Evolutionary conservation across 1,140 invertebrate species (phyloP).

Genomic region (Pseudomyrmex dendroicus): DNA sequence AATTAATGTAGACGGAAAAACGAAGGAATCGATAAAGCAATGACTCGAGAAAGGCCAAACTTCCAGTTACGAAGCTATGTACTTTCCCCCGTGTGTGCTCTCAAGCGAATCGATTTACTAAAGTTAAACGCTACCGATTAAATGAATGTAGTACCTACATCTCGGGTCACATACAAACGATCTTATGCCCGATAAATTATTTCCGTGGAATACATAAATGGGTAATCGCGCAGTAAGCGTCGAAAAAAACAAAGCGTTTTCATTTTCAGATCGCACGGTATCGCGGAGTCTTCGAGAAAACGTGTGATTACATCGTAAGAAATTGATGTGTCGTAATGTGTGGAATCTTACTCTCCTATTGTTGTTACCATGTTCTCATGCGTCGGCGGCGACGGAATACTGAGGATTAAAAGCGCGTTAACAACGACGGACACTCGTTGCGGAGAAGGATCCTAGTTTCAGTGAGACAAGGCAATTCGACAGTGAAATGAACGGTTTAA

Average conservation of each 20-base stretch:
- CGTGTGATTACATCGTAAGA: neutral
- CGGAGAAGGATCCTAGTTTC: slow-evolving; percentile 39
- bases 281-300: neutral
- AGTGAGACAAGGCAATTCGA: neutral
- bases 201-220: no score
- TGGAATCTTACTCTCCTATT: slow-evolving; percentile 1
- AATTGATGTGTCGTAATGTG: slow-evolving; percentile 13
- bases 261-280: slow-evolving; percentile 22
- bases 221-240: neutral
- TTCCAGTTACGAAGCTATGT: neutral
- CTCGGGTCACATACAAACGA: neutral
- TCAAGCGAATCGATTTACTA: slow-evolving; percentile 39
- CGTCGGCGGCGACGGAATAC: neutral
- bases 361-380: slow-evolving; percentile 19
- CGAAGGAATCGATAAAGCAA: neutral
- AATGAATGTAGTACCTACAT: neutral
- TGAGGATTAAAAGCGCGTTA: slow-evolving; percentile 8
- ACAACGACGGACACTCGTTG: slow-evolving; percentile 18
- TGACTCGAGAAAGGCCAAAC: slow-evolving; percentile 1
- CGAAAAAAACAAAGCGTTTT: neutral
- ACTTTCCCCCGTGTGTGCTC: slow-evolving; percentile 44
- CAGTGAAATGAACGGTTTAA: slow-evolving; percentile 8
- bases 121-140: neutral
- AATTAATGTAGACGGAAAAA: neutral
- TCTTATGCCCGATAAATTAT: no score